Base-by-base conservation (phyloP, 2,888 invertebrate genomes). In the Drosophila quinaria region DNA sequence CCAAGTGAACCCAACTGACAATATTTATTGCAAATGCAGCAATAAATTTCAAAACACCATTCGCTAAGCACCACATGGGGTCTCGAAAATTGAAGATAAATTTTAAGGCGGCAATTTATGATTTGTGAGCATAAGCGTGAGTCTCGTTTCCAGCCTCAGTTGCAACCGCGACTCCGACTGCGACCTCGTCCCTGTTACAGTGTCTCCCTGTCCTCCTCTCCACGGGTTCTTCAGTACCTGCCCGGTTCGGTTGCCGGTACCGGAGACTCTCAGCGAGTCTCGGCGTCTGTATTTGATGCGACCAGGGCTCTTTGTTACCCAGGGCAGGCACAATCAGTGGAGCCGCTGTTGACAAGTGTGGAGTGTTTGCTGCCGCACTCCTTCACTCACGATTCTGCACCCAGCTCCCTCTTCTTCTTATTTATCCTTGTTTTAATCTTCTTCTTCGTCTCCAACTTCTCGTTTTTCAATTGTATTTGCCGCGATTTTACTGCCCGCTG, bases 91-190 rank as follows among this genome's bases (percentile, higher is more conserved):
- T 91, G 91, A 91, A 91, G 91, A 91, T 91, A 91, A 92, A 92
- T 92, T 92, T 92, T 91, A 92, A 92, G 92, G 92, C 92, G 92
- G 92, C 92, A 91, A 92, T 92, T 92, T 92, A 92, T 92, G 92
- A 92, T 92, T 92, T 92, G 92, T 91, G 91, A 80, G 86, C 88
- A 86, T 86, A 89, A 90, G 90, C 89, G 85, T 75, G 74, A 81
- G 81, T 73, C 84, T 70, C 83, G 71, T 67, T 78, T 61, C 60
- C 62, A 74, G 73, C 60, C 39, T 37, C 56, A 39, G 61, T 46
- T 33, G 8, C 62, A 44, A 46, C 56, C 39, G 9, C 50, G 44
- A 44, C 58, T n/a, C 35, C 13, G 15, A 41, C 29, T 9, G 56
- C 42, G n/a, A 31, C 44, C 13, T 35, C 29, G 41, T 25, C 39